Evolutionary conservation across 2,113 vertebrate species (phyloP), one percentile per base, ranked within the genome.

Genomic region (Hucho hucho): DNA sequence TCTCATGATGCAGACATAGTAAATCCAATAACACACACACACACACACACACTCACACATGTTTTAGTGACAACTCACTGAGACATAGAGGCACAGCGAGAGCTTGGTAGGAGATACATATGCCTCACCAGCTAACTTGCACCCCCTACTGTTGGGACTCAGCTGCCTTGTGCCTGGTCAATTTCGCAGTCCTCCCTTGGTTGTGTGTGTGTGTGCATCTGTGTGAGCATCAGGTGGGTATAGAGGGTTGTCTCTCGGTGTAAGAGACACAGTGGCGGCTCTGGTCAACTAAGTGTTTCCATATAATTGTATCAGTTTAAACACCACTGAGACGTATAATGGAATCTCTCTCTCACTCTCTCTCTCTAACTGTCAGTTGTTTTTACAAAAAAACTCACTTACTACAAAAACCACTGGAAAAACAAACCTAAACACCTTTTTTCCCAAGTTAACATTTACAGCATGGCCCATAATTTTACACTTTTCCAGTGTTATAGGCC

Each of bases 111-210:
- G 37, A 7, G 37, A 43, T 53, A 16, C 3, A 18, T 4, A 53
- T 53, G 14, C 49, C 49, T 18, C 49, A 53, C 49, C 49, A 53
- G 49, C 3, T 53, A 84, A 77, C 81, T 78, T 87, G 87, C 81
- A 80, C 84, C 88, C 82, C 87, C 90, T 90, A 83, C 79, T 86
- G 92, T 64, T 83, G 28, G n/a, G 5, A 26, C 74, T 49, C 81
- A 79, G 73, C 77, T 84, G 85, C 79, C 81, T 75, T 47, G 78
- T 74, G 78, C 68, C 56, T 76, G 64, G 59, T 72, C 16, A 63
- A 79, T 83, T 84, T 82, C 78, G 77, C 66, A 77, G 37, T 11
- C 37, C 75, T 72, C 63, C 70, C 43, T 26, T 46, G 25, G 29
- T 67, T 7, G 58, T 61, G 58, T 68, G 66, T 68, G 18, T 68